Conservation (phyloP, 1,140 invertebrate genomes). For the Drosophila navojoa region DNA sequence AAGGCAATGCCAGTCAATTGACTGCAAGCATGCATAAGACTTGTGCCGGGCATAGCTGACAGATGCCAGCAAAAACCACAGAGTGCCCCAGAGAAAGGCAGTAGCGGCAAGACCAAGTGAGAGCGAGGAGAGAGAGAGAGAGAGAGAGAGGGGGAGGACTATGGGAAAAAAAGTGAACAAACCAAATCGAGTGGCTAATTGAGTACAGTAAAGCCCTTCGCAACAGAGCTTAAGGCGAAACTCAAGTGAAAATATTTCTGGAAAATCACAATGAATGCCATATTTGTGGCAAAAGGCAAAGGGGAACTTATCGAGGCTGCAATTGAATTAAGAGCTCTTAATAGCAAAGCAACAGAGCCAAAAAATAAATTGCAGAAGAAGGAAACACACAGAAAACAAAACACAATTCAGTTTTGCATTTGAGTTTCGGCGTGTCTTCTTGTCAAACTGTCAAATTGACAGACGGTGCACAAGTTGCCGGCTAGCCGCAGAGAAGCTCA, state of each 20-base stretch:
- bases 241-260: constrained; percentile 39
- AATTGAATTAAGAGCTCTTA: constrained; percentile 73
- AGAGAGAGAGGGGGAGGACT: neutral
- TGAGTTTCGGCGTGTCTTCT: neutral
- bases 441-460: constrained; percentile 14
- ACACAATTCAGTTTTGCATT: neutral
- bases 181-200: constrained; percentile 23
- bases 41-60: neutral
- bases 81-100: neutral
- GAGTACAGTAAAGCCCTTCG: constrained; percentile 7
- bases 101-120: neutral
- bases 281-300: constrained; percentile 1
- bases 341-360: constrained; percentile 25
- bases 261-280: constrained; percentile 9
- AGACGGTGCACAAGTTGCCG: constrained; percentile 1
- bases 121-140: neutral
- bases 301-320: neutral
- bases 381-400: no score
- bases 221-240: constrained; percentile 36
- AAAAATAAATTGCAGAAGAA: neutral
- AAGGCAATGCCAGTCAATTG: constrained; percentile 29
- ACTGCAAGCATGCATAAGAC: constrained; percentile 2
- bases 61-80: constrained; percentile 17
- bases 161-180: constrained; percentile 9
- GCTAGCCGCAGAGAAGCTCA: constrained; percentile 1